Percentiles rank a stretch among this genome's conserved stretches.
Conservation (phyloP, 2,797 vertebrate genomes). For the Myotis pilosus region DNA sequence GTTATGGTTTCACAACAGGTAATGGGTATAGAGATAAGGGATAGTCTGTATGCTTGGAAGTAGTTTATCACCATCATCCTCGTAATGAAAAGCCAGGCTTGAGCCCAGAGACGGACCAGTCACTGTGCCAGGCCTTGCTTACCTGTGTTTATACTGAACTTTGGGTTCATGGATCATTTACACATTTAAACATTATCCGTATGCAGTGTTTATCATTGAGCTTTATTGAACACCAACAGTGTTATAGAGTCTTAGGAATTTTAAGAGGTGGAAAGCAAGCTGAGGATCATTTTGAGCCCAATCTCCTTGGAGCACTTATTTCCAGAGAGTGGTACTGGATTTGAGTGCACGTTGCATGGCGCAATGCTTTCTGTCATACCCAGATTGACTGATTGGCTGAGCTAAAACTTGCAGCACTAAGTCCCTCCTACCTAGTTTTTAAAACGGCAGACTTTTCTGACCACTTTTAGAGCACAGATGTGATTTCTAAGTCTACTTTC, state of each 20-base stretch:
- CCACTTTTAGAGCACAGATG: background rate
- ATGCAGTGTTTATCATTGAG: constrained; percentile 27
- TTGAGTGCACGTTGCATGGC: background rate
- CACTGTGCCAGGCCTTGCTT: background rate
- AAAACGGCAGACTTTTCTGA: background rate
- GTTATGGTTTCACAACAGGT: background rate
- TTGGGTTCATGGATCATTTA: constrained; percentile 59
- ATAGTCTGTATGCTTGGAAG: background rate
- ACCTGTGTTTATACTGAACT: constrained; percentile 32
- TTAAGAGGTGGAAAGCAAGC: background rate
- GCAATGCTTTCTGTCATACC: background rate
- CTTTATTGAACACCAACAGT: background rate
- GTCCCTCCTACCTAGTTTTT: background rate
- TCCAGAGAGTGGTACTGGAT: background rate
- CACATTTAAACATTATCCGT: background rate
- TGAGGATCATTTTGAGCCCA: background rate
- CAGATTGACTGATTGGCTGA: background rate
- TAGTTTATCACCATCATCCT: background rate
- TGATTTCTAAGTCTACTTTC: background rate
- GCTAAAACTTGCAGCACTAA: background rate
- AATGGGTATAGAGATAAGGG: background rate
- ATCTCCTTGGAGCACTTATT: background rate
- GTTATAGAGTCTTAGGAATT: background rate
- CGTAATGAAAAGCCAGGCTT: background rate
- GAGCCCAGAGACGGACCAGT: background rate